These are phyloP conservation scores for Blera fallax DNA, from an alignment of 2,888 invertebrate species.

Conservation along the genomic window DNA sequence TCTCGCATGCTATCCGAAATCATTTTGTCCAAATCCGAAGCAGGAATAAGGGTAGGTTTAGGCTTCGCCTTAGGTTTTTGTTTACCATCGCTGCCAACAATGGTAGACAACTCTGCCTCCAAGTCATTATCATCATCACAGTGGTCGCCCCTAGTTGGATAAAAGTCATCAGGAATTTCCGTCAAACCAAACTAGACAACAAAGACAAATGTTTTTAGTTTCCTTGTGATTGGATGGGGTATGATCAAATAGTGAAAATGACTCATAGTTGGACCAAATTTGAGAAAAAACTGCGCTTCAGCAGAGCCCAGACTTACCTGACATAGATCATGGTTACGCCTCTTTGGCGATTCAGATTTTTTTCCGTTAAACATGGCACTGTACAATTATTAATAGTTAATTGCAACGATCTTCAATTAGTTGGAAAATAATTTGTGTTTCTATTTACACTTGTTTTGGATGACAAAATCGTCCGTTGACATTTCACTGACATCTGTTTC, in stretches of 20 bases:
- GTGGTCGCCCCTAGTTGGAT: constrained; percentile 83
- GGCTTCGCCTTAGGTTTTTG: constrained; percentile 78
- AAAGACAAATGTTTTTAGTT: constrained; percentile 27
- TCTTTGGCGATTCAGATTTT: constrained; percentile 78
- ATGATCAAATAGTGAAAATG: constrained; percentile 69
- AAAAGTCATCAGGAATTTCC: constrained; percentile 86
- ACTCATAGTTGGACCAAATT: constrained; percentile 74
- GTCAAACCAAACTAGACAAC: constrained; percentile 87
- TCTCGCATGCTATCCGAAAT: constrained; percentile 91
- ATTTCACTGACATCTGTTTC: background rate
- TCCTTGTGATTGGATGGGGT: constrained; percentile 9
- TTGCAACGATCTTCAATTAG: background rate
- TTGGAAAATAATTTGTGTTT: background rate
- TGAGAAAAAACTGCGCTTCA: constrained; percentile 72
- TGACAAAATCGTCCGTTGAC: constrained; percentile 58
- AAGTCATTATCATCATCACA: constrained; percentile 89
- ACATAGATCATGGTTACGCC: constrained; percentile 79
- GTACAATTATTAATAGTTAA: background rate
- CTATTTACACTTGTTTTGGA: constrained; percentile 52
- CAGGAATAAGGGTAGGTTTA: constrained; percentile 81
- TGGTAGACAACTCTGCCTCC: constrained; percentile 92
- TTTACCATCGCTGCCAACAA: constrained; percentile 83
- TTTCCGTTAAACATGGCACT: constrained; percentile 78
- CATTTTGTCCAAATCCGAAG: constrained; percentile 87
- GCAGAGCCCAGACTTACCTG: constrained; percentile 75